Conservation (phyloP, 2,797 vertebrate species). For the Myotis planiceps region DNA sequence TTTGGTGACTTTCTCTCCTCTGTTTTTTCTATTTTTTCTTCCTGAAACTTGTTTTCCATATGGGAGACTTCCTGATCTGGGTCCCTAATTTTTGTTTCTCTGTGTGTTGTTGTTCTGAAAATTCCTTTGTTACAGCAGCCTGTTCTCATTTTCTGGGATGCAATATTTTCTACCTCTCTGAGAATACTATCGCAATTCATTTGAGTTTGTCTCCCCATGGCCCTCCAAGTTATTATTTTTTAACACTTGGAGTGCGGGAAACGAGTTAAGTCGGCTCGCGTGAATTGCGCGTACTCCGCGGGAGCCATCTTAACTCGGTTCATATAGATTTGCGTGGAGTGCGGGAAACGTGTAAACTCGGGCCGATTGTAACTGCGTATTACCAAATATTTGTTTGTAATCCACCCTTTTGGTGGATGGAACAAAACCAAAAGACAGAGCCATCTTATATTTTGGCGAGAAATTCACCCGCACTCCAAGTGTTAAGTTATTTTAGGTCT, state of each 20-base stretch:
- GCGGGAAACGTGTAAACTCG: no score
- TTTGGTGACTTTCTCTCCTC: neutral
- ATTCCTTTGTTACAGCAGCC: neutral
- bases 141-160: neutral
- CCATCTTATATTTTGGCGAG: no score
- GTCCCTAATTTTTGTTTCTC: neutral
- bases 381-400: no score
- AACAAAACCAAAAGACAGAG: no score
- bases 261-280: no score
- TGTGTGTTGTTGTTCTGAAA: neutral
- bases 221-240: neutral
- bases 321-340: no score
- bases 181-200: neutral
- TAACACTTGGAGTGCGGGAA: no score
- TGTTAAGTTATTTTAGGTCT: constrained; percentile 9
- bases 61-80: neutral
- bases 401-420: no score
- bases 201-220: neutral
- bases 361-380: no score
- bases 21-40: neutral
- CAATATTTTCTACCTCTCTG: neutral
- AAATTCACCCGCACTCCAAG: no score
- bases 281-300: no score
- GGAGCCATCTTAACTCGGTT: no score
- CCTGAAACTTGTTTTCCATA: neutral